These are phyloP conservation scores for Ariopsis seemanni DNA, from an alignment of 2,113 vertebrate species.

Conservation along the genomic window DNA sequence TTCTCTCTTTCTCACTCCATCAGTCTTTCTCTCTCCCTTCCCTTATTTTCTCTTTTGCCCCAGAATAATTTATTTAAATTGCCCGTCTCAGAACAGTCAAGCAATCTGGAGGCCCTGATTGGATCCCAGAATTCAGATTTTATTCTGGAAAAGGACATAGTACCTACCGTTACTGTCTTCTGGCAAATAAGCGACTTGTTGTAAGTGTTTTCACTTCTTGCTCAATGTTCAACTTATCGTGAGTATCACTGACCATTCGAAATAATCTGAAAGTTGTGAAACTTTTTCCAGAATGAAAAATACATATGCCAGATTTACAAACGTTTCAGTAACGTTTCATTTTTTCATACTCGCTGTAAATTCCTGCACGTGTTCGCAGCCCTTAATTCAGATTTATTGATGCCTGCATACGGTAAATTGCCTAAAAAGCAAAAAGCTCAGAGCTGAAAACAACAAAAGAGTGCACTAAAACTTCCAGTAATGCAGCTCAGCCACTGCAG, in stretches of 20 bases:
- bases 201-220: slow-evolving; percentile 71
- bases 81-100: slow-evolving; percentile 97
- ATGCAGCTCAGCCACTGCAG: not conserved
- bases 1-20: slow-evolving; percentile 28
- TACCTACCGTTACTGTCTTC: slow-evolving; percentile 86
- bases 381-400: not conserved
- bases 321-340: not conserved
- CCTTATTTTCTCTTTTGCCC: slow-evolving; percentile 55
- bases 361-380: not conserved
- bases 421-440: not conserved
- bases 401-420: not conserved
- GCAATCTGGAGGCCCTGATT: slow-evolving; percentile 95
- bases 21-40: slow-evolving; percentile 46
- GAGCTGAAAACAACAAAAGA: not conserved
- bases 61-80: slow-evolving; percentile 99
- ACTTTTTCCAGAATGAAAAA: not conserved
- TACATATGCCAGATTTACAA: not conserved
- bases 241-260: not conserved
- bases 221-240: not conserved
- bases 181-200: slow-evolving; percentile 95
- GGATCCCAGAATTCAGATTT: slow-evolving; percentile 86
- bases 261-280: not conserved
- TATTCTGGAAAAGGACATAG: slow-evolving; percentile 55
- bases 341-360: not conserved
- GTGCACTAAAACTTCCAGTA: not conserved